A percentile compares a stretch with the other conserved stretches of the same genome.
Evolutionary conservation across 2,113 vertebrate genomes (phyloP).

Genomic region (Ariopsis seemanni): DNA sequence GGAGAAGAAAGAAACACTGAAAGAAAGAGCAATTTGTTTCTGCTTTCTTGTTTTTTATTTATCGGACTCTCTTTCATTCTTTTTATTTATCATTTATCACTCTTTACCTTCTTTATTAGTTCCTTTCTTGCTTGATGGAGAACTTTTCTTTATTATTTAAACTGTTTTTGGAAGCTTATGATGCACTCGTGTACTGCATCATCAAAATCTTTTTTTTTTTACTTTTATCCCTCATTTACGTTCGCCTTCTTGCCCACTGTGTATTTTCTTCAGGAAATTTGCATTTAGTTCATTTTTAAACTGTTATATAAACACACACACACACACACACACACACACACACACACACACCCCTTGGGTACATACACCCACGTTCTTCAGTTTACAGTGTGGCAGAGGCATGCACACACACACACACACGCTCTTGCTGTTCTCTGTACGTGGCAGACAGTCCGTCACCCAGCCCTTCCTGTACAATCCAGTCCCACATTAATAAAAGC

Average conservation of each 20-base stretch:
- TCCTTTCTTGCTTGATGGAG: neutral
- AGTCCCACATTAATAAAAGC: slow-evolving; percentile 63
- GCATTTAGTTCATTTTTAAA: neutral
- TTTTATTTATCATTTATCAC: neutral
- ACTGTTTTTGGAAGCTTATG: neutral
- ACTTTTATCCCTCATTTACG: neutral
- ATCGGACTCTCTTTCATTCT: neutral
- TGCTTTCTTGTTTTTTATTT: neutral
- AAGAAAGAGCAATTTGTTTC: neutral
- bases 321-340: neutral
- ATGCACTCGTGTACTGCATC: neutral
- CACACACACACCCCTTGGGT: neutral
- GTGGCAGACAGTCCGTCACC: slow-evolving; percentile 34
- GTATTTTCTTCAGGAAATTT: slow-evolving; percentile 1
- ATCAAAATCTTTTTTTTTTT: neutral
- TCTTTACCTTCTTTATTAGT: neutral
- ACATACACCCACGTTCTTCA: neutral
- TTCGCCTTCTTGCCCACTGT: neutral
- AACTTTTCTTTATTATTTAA: neutral
- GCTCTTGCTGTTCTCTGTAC: slow-evolving; percentile 6
- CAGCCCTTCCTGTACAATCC: slow-evolving; percentile 52
- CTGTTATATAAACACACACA: neutral
- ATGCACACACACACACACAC: slow-evolving; percentile 25
- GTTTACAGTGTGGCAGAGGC: neutral
- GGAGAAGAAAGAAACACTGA: neutral